Evolutionary conservation across 2,113 vertebrate genomes (phyloP), one percentile per base, ranked within the genome.

Genomic region (Oceanites oceanicus): DNA sequence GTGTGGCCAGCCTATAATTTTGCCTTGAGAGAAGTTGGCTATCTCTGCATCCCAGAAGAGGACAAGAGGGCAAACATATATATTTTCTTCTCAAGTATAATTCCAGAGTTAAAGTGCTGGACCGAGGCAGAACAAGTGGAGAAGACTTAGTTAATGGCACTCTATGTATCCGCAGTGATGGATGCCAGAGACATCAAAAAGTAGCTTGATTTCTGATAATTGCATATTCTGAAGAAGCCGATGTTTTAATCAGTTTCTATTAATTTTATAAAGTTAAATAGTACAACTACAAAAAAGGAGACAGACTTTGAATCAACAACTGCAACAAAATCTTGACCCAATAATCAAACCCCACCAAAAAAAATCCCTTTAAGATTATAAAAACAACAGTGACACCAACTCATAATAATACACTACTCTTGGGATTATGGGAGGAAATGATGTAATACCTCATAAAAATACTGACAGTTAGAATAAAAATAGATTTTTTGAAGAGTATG

Each of bases 331-430:
- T 47, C 40, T 25, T 50, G 11, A 78, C 19, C 10, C 9, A 58
- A 25, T 17, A 44, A 56, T 38, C 7, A 3, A 3, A 2, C 19
- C n/a, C 2, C 38, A 6, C 4, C 1, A 44, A 44, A 27, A 27
- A 30, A 75, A 61, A 29, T 36, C 8, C 2, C 23, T 23, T 66
- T 20, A 42, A 32, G 14, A 50, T 61, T 74, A 72, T 17, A 74
- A 74, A 85, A 13, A 1, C 2, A 14, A 78, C 10, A 44, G 6
- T 44, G 88, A 81, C 0, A 1, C 5, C 3, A 84, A 52, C 11
- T 61, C 6, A 25, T 30, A 80, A 19, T 32, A 58, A 65, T 12
- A 56, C 10, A 29, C 11, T 83, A 6, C 16, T 58, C 15, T 56
- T 42, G 4, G 23, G 25, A 63, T 75, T 44, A 75, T 7, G 3